Percentiles rank a stretch among this genome's conserved stretches.
Evolutionary conservation across 2,113 vertebrate genomes (phyloP).

Genomic region (Urocolius indicus): DNA sequence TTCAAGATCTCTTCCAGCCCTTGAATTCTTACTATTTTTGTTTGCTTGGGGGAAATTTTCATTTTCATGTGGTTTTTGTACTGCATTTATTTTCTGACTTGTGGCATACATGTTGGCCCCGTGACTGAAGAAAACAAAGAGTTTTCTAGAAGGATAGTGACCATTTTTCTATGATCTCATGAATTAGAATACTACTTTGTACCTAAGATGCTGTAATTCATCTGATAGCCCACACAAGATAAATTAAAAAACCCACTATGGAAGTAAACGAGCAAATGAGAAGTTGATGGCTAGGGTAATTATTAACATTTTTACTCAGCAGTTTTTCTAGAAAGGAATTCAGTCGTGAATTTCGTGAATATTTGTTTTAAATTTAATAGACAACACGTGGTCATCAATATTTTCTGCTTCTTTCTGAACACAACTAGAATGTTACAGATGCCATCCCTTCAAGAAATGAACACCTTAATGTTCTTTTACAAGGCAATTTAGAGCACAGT

Average conservation of each 20-base stretch:
- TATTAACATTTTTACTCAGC: not conserved
- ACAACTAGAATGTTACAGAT: not conserved
- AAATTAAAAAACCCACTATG: not conserved
- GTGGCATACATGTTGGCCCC: not conserved
- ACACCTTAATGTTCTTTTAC: conserved; percentile 39
- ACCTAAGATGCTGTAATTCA: not conserved
- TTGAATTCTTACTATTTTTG: not conserved
- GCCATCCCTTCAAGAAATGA: not conserved
- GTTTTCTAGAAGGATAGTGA: not conserved
- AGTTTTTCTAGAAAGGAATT: not conserved
- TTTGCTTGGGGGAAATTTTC: not conserved
- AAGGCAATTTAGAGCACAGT: conserved; percentile 17
- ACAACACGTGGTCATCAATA: not conserved
- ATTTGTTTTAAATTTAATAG: conserved; percentile 56
- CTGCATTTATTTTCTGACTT: not conserved
- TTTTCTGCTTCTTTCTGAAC: conserved; percentile 48
- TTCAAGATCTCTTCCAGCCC: no score
- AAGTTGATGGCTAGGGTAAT: not conserved
- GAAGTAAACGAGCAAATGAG: not conserved
- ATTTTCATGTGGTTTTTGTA: not conserved
- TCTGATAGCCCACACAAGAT: not conserved
- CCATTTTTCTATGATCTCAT: not conserved
- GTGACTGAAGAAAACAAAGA: not conserved
- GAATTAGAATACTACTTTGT: not conserved
- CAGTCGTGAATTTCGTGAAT: conserved; percentile 41